Percentiles rank a stretch among this genome's conserved stretches.
Evolutionary conservation across 2,888 invertebrate species (phyloP).

Genomic region (Melanchra persicariae): DNA sequence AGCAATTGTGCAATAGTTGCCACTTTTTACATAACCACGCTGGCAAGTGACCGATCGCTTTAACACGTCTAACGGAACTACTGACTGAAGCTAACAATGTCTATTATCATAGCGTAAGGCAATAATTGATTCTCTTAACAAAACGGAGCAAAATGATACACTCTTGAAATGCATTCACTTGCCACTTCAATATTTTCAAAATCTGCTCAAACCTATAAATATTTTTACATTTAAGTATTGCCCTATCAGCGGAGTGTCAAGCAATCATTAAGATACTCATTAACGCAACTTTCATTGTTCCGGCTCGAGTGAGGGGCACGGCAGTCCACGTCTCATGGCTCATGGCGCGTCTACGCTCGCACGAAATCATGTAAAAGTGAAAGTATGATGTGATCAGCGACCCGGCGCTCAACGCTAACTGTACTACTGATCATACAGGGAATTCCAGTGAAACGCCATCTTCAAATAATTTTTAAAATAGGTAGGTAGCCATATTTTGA

Average conservation of each 20-base stretch:
- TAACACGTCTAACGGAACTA: conserved; percentile 64
- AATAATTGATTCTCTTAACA: conserved; percentile 20
- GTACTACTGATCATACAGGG: conserved; percentile 62
- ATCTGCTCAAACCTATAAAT: neutral
- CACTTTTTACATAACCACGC: conserved; percentile 88
- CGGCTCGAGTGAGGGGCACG: conserved; percentile 78
- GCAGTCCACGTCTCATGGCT: conserved; percentile 70
- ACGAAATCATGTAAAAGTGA: conserved; percentile 88
- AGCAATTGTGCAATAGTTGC: conserved; percentile 89
- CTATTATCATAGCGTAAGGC: neutral
- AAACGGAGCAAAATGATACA: neutral
- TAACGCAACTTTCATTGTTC: conserved; percentile 86
- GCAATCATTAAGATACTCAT: conserved; percentile 74
- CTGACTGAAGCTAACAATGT: conserved; percentile 37
- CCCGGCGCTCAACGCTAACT: conserved; percentile 67
- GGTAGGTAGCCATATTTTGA: neutral
- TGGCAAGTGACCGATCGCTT: conserved; percentile 66
- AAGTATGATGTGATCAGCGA: conserved; percentile 86
- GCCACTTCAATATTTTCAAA: conserved; percentile 10
- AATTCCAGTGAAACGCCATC: conserved; percentile 33
- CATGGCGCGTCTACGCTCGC: conserved; percentile 76
- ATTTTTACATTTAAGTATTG: too few relatives aligned
- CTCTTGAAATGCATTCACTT: neutral
- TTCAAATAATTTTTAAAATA: conserved; percentile 17
- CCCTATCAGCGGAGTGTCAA: conserved; percentile 63